Evolutionary conservation across 2,888 invertebrate genomes (phyloP).

Genomic region (Sinodicranocentrus sp.): DNA sequence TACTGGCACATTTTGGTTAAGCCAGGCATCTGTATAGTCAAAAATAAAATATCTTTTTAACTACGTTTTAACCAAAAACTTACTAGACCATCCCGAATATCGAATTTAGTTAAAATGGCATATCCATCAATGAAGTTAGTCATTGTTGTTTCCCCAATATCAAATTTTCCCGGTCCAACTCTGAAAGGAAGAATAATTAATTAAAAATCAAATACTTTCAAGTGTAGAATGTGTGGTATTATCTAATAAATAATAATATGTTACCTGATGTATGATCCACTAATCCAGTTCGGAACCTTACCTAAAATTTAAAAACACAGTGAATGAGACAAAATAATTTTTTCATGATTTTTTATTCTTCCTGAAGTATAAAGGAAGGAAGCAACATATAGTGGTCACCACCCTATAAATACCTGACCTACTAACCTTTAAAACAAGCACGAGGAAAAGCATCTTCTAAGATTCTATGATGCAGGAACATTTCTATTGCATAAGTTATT

Average conservation of each 20-base stretch:
- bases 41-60: no score
- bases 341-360: neutral
- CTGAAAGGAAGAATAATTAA: slow-evolving; percentile 72
- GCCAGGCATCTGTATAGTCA: no score
- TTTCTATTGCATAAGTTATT: slow-evolving; percentile 17
- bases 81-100: slow-evolving; percentile 79
- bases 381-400: slow-evolving; percentile 23
- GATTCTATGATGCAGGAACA: neutral
- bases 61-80: slow-evolving; percentile 61
- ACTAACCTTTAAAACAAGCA: slow-evolving; percentile 62
- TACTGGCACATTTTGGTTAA: no score
- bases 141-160: slow-evolving; percentile 79
- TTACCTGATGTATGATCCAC: slow-evolving; percentile 78
- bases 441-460: slow-evolving; percentile 50
- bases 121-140: slow-evolving; percentile 81
- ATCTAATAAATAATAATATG: no score
- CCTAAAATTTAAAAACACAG: slow-evolving; percentile 75
- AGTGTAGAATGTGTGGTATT: no score
- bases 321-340: neutral
- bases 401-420: slow-evolving; percentile 40
- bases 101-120: slow-evolving; percentile 79
- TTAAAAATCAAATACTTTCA: neutral
- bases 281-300: slow-evolving; percentile 79
- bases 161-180: slow-evolving; percentile 80
- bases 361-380: no score